Evolutionary conservation across 2,113 vertebrate genomes (phyloP).

Genomic region (Oreotrochilus melanogaster): DNA sequence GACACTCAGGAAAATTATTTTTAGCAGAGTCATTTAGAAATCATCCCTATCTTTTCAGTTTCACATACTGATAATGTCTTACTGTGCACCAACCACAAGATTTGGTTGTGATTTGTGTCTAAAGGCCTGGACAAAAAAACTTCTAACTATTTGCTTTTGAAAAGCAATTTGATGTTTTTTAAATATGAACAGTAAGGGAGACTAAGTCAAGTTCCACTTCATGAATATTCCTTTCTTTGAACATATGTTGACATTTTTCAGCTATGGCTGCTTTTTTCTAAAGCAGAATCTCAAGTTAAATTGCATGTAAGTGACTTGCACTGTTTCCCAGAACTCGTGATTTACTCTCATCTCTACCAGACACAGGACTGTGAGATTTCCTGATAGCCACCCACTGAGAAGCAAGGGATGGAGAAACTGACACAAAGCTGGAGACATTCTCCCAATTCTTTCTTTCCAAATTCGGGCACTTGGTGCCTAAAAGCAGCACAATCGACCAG

Average conservation of each 20-base stretch:
- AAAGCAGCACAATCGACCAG: neutral
- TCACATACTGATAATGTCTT: neutral
- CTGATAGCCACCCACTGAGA: slow-evolving; percentile 19
- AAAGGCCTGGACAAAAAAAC: neutral
- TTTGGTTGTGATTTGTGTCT: neutral
- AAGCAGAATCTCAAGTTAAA: neutral
- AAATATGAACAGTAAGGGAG: neutral
- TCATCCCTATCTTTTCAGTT: neutral
- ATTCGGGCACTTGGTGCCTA: neutral
- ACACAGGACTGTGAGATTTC: neutral
- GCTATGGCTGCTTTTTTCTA: slow-evolving; percentile 9
- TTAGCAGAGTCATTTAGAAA: neutral
- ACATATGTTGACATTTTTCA: slow-evolving; percentile 59
- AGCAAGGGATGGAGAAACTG: neutral
- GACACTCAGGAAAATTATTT: neutral
- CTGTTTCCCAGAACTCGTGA: neutral
- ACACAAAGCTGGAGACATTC: neutral
- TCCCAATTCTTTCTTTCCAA: neutral
- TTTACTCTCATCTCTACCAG: neutral
- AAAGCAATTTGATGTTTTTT: neutral
- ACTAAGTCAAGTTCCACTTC: slow-evolving; percentile 12
- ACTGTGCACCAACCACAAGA: neutral
- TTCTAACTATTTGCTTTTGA: neutral
- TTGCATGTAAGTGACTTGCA: neutral
- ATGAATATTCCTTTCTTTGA: slow-evolving; percentile 40